Conservation (phyloP, 2,888 invertebrate genomes). For the Melanotus villosus region DNA sequence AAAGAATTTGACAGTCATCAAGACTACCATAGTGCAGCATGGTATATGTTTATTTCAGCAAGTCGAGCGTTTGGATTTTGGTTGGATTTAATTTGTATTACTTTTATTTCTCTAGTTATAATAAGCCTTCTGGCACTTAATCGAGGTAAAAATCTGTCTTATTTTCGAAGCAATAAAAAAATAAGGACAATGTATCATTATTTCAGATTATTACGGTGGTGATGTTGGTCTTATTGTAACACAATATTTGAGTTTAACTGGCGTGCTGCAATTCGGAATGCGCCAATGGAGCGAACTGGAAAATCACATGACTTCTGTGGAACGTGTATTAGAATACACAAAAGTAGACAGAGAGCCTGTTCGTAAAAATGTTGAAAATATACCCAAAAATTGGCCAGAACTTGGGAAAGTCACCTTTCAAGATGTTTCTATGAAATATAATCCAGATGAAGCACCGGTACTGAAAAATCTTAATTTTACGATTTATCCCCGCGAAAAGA, state of each 20-base stretch:
- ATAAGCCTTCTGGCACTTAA: constrained; percentile 47
- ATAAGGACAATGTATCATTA: background rate
- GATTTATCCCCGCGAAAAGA: constrained; percentile 79
- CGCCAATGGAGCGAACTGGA: constrained; percentile 88
- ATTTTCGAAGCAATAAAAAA: background rate
- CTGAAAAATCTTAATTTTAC: constrained; percentile 79
- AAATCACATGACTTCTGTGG: constrained; percentile 92
- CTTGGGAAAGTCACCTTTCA: constrained; percentile 79
- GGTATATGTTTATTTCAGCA: constrained; percentile 75
- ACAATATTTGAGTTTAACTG: constrained; percentile 80
- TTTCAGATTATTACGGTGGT: constrained; percentile 66
- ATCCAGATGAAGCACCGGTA: constrained; percentile 79
- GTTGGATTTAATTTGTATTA: constrained; percentile 75
- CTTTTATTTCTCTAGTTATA: constrained; percentile 75
- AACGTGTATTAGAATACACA: constrained; percentile 75
- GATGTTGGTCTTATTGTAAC: constrained; percentile 87
- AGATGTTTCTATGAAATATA: constrained; percentile 81
- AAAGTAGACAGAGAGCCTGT: constrained; percentile 66
- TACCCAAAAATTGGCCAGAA: constrained; percentile 83
- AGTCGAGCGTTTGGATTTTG: constrained; percentile 79
- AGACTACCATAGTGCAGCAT: constrained; percentile 78
- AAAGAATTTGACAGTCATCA: constrained; percentile 74
- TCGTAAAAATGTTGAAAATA: constrained; percentile 63
- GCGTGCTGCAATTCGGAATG: constrained; percentile 76
- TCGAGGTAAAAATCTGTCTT: constrained; percentile 42